A percentile compares a stretch with the other conserved stretches of the same genome.
Conservation (phyloP, 2,888 invertebrate genomes). For the Calliscelio sp. region DNA sequence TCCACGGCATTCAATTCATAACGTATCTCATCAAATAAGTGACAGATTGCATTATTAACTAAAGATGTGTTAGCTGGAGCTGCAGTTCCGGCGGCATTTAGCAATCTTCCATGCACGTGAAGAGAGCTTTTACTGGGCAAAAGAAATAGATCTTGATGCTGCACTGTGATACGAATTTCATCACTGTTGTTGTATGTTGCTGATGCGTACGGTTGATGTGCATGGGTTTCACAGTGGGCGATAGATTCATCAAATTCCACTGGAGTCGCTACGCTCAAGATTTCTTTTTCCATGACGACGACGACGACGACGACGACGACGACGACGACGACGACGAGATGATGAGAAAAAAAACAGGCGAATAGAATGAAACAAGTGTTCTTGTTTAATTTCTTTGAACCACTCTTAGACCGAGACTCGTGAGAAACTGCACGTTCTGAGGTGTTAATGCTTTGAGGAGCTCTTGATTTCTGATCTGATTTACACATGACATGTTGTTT, state of each 20-base stretch:
- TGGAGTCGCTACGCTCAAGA: constrained; percentile 18
- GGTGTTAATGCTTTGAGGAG: not conserved
- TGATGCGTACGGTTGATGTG: constrained; percentile 46
- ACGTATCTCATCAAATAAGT: constrained; percentile 81
- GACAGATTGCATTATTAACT: constrained; percentile 75
- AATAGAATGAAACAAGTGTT: not conserved
- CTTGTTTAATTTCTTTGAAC: constrained; percentile 10
- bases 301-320: too few species aligned
- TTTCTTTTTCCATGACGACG: constrained; percentile 27
- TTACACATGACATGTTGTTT: not conserved
- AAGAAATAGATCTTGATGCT: constrained; percentile 58
- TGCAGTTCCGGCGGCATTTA: constrained; percentile 27
- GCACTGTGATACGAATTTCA: constrained; percentile 56
- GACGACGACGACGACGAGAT: too few species aligned
- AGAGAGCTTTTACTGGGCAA: constrained; percentile 55
- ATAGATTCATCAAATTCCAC: constrained; percentile 51
- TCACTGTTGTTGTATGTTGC: constrained; percentile 56
- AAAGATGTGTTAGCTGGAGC: constrained; percentile 22
- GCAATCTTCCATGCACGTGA: constrained; percentile 51
- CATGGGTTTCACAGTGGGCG: constrained; percentile 49
- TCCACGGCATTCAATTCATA: constrained; percentile 82
- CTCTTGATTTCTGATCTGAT: not conserved
- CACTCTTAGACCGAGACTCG: not conserved
- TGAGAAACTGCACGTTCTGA: not conserved
- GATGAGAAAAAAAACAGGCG: constrained; percentile 8